Evolutionary conservation across 2,797 vertebrate genomes (phyloP).

Genomic region (Cynopterus sphinx): DNA sequence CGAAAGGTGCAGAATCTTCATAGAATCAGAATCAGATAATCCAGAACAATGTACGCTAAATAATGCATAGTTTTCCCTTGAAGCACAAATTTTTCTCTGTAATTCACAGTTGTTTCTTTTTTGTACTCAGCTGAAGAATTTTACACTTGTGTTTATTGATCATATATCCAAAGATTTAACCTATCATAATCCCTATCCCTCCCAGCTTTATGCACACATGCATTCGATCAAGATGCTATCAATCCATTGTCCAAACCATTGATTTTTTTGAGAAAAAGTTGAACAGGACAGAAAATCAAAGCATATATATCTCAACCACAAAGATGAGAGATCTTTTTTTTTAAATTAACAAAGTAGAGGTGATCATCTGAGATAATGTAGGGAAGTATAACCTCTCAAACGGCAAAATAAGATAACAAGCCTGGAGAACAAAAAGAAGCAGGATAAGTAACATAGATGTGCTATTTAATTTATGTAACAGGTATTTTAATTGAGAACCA

Average conservation of each 20-base stretch:
- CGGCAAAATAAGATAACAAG: not conserved
- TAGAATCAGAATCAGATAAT: not conserved
- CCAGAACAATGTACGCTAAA: not conserved
- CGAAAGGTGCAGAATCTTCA: not conserved
- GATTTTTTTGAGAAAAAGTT: conserved; percentile 16
- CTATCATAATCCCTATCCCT: not conserved
- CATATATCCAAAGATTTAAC: not conserved
- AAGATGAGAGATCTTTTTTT: conserved; percentile 33
- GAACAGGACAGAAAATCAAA: conserved; percentile 60
- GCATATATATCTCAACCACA: not conserved
- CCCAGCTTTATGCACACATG: not conserved
- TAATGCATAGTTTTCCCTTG: not conserved
- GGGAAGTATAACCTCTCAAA: not conserved
- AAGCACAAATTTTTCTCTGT: not conserved
- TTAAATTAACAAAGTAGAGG: conserved; percentile 42
- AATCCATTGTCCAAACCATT: conserved; percentile 1
- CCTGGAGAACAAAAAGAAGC: not conserved
- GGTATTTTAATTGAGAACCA: not conserved
- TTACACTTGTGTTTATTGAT: not conserved
- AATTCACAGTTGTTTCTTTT: not conserved
- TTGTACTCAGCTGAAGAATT: not conserved
- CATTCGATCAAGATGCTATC: not conserved
- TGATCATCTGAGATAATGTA: not conserved
- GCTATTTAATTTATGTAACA: not conserved
- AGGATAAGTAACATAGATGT: not conserved